Base-by-base conservation (phyloP, 2,888 invertebrate species). In the Acanthosepion lycidas region DNA sequence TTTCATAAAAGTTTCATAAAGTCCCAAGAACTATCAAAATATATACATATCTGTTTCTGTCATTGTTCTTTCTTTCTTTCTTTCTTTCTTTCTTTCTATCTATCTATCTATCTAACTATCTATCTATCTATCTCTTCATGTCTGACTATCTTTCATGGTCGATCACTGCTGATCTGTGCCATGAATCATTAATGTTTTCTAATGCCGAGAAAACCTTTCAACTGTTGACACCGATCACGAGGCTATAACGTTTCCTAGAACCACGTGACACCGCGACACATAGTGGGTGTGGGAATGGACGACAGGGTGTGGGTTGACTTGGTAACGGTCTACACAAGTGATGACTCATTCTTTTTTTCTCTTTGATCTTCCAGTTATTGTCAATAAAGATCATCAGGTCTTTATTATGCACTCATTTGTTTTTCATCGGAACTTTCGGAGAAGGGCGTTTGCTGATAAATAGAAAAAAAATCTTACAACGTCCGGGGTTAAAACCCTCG, bases 211-310 rank as follows among this genome's bases (percentile, higher is more conserved):
- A 78, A 33, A 78, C 78, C 33, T 78, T 78, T 78, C 78, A 78
- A 78, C 78, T 78, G 78, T 78, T 78, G 78, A 78, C 78, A 78
- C 78, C 33, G 78, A 78, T 78, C 78, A 78, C 78, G 78, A 78
- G 78, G 78, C 78, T 78, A n/a, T 23, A 78, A 12, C 33, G n/a
- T 78, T 78, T 78, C n/a, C 33, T 18, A 12, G n/a, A n/a, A n/a
- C n/a, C 78, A 78, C 78, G 12, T 78, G 78, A 78, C 78, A 78
- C n/a, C 78, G 23, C 78, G n/a, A n/a, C n/a, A 78, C n/a, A 78
- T 33, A 18, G n/a, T 0, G 5, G 28, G 0, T 8, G 9, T 3
- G 28, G 6, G 9, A 8, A 15, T 8, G n/a, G 78, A 9, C 3
- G 8, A 28, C 4, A n/a, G n/a, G 15, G 78, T 2, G 78, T n/a